Base-by-base conservation (phyloP, 2,888 invertebrate species). In the Ormia ochracea region DNA sequence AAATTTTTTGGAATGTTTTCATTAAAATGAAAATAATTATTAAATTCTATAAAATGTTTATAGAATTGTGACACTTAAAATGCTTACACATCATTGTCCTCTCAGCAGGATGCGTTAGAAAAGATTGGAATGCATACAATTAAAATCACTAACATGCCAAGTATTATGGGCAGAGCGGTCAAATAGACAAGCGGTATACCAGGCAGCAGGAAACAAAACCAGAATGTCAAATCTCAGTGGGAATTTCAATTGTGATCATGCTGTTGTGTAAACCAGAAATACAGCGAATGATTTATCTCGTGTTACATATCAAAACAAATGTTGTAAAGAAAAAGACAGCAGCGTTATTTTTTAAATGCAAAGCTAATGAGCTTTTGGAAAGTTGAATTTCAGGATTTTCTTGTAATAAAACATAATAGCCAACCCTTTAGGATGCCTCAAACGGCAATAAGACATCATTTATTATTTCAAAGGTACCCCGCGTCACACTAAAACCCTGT, bases 91-190 rank as follows among this genome's bases (percentile, higher is more conserved):
- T 68, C 68, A 78, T 68, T 45, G 45, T 41, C 63, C n/a, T 50
- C 73, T 56, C 78, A 78, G 78, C 54, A 73, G 68, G 78, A 73
- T 68, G 56, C 54, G 66, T 66, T 68, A 19, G 19, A 17, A 43
- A 43, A 2, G 19, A 19, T 10, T 43, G 17, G 38, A n/a, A 14
- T 38, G n/a, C 14, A 12, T 4, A 38, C 7, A 33, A 33, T 33
- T 4, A 9, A 1, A 38, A 38, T n/a, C n/a, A n/a, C n/a, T 38
- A 38, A 6, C 3, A 38, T 12, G 12, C 14, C 14, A 41, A 6
- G 9, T 17, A 2, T 41, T n/a, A n/a, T n/a, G n/a, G 17, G 7
- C 14, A 17, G 21, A 23, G 14, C 28, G 28, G 38, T 3, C 38
- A 58, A 9, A 17, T 9, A 10, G 10, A 33, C 4, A 14, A 2